phyloP scores from a whole-genome alignment of 2,113 vertebrate genomes.

The Columbina picui region DNA sequence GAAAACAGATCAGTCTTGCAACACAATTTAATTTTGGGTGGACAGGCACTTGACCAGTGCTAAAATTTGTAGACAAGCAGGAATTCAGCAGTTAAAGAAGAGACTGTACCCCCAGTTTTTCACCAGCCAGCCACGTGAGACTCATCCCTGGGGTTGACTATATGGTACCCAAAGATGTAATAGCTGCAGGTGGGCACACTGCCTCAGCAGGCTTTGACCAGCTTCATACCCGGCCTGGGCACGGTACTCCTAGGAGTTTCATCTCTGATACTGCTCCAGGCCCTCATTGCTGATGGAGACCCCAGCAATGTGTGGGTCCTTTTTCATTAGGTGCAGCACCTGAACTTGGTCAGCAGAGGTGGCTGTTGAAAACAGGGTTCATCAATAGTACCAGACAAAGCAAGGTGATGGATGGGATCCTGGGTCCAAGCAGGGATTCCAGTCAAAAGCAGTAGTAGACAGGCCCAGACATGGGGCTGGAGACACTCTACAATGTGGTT shows the following conservation, averaged over 20 bases:
- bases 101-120: rapidly evolving
- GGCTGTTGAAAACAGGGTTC: neutral
- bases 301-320: neutral
- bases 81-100: neutral
- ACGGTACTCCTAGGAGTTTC: neutral
- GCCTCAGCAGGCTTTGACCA: neutral
- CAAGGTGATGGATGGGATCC: neutral
- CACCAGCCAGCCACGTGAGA: neutral
- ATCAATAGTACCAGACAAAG: neutral
- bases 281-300: neutral
- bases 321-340: neutral
- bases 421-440: neutral
- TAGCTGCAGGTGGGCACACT: neutral
- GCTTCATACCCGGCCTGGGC: too few species aligned
- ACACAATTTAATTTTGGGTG: neutral
- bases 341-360: neutral
- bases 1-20: neutral
- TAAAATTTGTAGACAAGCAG: neutral
- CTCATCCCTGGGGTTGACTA: neutral
- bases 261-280: neutral
- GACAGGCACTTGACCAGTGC: neutral
- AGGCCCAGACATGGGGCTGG: neutral
- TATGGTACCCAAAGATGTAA: neutral
- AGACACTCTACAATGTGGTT: rapidly evolving
- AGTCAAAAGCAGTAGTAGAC: neutral